Base-by-base conservation (phyloP, 2,888 invertebrate genomes). In the Clepsis dumicolana region DNA sequence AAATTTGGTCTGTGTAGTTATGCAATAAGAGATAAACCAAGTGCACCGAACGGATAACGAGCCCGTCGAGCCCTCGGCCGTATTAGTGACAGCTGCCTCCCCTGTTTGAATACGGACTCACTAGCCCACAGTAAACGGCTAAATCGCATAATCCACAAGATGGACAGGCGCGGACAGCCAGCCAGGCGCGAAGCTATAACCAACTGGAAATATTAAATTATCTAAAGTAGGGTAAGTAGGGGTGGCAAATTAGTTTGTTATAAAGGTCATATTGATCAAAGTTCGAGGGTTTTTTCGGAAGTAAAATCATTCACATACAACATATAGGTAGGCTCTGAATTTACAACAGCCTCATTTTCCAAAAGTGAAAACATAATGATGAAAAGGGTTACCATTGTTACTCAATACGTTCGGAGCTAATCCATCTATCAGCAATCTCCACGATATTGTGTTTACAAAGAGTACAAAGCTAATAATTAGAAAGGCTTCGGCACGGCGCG, bases 81-180 rank as follows among this genome's bases (percentile, higher is more conserved):
- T 75, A 81, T 84, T 83, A 83, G 82, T 77, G 83, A 73, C 81
- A 81, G 79, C 80, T 81, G 79, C 80, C 83, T 79, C 84, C 87
- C 88, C 84, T 83, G 79, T 86, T 85, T 85, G 80, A 83, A 80
- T 80, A 80, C 78, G 77, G 74, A 73, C 78, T 59, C 68, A 53
- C 83, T n/a, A 80, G 73, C 75, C 80, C 82, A 82, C 84, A 82
- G 85, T 85, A 87, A 90, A 87, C 84, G 85, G 83, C 82, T 83
- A 86, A 90, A 89, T 87, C 87, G 83, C 83, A 84, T 91, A 91
- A 92, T 91, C 90, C 89, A 85, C 41, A 18, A 59, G 53, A 91
- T 91, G 81, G 90, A 83, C 80, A 84, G 80, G 81, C 80, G 79
- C 80, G 76, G 79, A 77, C 81, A 84, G 80, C 80, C 83, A 82